Evolutionary conservation across 2,113 vertebrate genomes (phyloP).

Genomic region (Blennius ocellaris): DNA sequence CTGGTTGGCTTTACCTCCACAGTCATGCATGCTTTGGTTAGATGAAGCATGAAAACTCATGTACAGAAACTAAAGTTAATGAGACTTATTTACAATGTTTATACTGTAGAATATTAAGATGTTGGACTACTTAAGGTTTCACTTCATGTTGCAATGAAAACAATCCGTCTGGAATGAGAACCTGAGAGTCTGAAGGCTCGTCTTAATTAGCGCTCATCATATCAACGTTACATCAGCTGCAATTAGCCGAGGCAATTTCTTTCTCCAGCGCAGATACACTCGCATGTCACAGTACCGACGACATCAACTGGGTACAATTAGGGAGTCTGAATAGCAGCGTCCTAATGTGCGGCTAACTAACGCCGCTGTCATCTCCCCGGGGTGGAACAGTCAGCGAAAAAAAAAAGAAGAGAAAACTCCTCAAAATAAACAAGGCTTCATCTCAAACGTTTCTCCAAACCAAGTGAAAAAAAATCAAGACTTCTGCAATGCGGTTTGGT

Average conservation of each 20-base stretch:
- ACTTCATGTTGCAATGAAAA: conserved; percentile 20
- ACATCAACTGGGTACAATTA: conserved; percentile 67
- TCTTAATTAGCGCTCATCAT: conserved; percentile 72
- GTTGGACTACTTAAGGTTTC: conserved; percentile 4
- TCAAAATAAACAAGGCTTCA: conserved; percentile 47
- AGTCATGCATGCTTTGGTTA: no score
- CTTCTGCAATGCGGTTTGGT: conserved; percentile 78
- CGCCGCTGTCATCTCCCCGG: conserved; percentile 62
- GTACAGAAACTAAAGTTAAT: no score
- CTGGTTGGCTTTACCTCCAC: no score
- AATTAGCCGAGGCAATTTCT: conserved; percentile 64
- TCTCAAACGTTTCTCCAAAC: conserved; percentile 52
- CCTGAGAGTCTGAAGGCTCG: conserved; percentile 45
- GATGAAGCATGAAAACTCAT: no score
- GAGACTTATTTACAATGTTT: no score
- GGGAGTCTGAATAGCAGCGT: conserved; percentile 55
- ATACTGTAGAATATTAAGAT: no score
- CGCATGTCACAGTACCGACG: conserved; percentile 58
- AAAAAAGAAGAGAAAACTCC: no score
- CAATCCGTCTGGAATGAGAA: conserved; percentile 20
- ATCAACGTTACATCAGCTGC: conserved; percentile 52
- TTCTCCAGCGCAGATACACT: conserved; percentile 46
- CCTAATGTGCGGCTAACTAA: conserved; percentile 66
- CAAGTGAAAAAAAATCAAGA: conserved; percentile 75
- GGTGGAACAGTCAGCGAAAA: conserved; percentile 44